phyloP scores from a whole-genome alignment of 2,113 vertebrate species.

The Vombatus ursinus region DNA sequence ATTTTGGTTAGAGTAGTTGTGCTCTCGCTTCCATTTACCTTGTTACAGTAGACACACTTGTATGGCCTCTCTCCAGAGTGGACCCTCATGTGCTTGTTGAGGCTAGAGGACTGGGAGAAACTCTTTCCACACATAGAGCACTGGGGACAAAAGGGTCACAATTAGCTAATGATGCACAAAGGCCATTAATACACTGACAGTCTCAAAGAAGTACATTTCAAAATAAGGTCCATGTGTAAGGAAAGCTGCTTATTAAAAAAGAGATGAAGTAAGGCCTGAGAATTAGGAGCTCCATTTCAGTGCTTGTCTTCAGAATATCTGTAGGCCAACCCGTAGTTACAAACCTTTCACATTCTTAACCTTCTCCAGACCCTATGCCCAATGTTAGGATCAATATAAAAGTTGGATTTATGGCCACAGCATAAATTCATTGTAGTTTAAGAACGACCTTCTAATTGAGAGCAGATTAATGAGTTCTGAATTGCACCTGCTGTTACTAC shows the following conservation, averaged over 20 bases:
- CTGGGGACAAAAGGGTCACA: conserved; percentile 77
- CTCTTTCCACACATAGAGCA: conserved; percentile 97
- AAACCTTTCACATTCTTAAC: not conserved
- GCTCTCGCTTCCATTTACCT: conserved; percentile 84
- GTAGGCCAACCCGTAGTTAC: not conserved
- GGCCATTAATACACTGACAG: not conserved
- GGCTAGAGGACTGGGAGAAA: conserved; percentile 98
- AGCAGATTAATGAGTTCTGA: not conserved
- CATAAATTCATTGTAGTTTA: not conserved
- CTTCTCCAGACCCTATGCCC: not conserved
- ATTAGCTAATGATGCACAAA: not conserved
- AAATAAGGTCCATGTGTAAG: not conserved
- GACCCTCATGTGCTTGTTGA: conserved; percentile 98
- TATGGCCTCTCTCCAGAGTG: conserved; percentile 98
- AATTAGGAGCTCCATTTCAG: not conserved
- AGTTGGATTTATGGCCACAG: not conserved
- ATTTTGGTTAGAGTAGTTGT: not conserved
- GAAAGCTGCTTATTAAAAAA: not conserved
- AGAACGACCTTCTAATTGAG: not conserved
- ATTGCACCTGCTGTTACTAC: not conserved
- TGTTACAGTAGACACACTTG: conserved; percentile 98
- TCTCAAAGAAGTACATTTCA: not conserved
- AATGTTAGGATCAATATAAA: not conserved
- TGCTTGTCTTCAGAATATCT: too few relatives aligned
- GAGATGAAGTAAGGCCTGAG: not conserved